Base-by-base conservation (phyloP, 2,888 invertebrate species). In the Sthenelais limicola region DNA sequence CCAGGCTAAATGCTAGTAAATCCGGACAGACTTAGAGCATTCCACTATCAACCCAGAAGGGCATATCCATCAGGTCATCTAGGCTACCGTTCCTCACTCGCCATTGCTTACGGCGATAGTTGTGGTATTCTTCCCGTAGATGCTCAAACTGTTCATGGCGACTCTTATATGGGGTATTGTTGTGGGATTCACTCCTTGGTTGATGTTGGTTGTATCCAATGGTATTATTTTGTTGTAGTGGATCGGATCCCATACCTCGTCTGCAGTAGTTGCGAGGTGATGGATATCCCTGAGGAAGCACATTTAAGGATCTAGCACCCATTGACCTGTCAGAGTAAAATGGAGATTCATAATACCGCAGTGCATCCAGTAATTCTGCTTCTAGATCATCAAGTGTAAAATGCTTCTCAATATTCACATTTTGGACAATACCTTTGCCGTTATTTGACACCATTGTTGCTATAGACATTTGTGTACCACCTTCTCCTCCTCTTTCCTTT, bases 111-210 rank as follows among this genome's bases (percentile, higher is more conserved):
- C n/a, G n/a, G n/a, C n/a, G n/a, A 12, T 33, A 56, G 18, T 30
- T 33, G 32, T 33, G 32, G 32, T 30, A 56, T 24, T 56, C 56
- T 33, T 33, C 33, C 12, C 56, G 1, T 21, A 56, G 30, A 33
- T 56, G 33, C 56, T 56, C 56, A 28, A 56, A 21, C 56, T 56
- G 56, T 56, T 56, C 56, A 56, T 56, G 32, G 30, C 56, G 56
- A 56, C 24, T 56, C 18, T n/a, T n/a, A n/a, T n/a, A n/a, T 56
- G 56, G 56, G 56, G 32, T 30, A n/a, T 56, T 30, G 32, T 15
- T 30, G 56, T 56, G 56, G 15, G n/a, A 28, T 21, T 7, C 56
- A 28, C 30, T 33, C 43, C 9, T 43, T 32, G n/a, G n/a, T 32
- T 56, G n/a, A 5, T 5, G n/a, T 30, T 56, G 56, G 18, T 30